phyloP scores from a whole-genome alignment of 2,888 invertebrate genomes.

The Apamea epomidion region DNA sequence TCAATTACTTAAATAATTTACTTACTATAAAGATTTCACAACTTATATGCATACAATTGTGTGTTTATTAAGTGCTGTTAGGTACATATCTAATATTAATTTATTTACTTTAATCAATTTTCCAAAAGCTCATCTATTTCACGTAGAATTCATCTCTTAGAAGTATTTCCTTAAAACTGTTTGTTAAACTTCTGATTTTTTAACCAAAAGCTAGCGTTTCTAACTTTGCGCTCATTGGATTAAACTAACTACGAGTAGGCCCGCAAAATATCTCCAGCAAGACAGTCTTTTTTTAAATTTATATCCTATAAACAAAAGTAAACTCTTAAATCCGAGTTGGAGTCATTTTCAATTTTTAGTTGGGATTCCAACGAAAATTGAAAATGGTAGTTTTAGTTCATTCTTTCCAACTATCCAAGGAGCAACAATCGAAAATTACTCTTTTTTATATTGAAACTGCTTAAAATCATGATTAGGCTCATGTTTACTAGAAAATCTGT shows the following conservation, averaged over 20 bases:
- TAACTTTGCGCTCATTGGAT: background rate
- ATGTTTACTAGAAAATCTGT: background rate
- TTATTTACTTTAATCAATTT: too few relatives aligned
- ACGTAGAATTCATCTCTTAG: background rate
- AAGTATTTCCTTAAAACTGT: background rate
- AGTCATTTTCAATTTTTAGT: too few relatives aligned
- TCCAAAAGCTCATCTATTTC: background rate
- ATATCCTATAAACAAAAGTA: background rate
- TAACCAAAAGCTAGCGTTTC: background rate
- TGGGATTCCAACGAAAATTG: background rate
- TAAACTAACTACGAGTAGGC: background rate
- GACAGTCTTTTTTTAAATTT: background rate
- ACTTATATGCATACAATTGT: too few relatives aligned
- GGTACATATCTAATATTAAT: background rate
- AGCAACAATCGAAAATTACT: background rate
- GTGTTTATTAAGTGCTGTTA: background rate
- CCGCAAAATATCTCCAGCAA: background rate
- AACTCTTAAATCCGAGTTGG: background rate
- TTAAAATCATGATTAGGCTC: background rate
- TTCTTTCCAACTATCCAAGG: background rate
- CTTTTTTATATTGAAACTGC: background rate
- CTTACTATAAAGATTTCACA: background rate
- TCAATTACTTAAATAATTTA: background rate
- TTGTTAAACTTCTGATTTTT: background rate
- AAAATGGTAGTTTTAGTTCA: background rate